Base-by-base conservation (phyloP, 2,113 vertebrate species). In the Choloepus hoffmanni region DNA sequence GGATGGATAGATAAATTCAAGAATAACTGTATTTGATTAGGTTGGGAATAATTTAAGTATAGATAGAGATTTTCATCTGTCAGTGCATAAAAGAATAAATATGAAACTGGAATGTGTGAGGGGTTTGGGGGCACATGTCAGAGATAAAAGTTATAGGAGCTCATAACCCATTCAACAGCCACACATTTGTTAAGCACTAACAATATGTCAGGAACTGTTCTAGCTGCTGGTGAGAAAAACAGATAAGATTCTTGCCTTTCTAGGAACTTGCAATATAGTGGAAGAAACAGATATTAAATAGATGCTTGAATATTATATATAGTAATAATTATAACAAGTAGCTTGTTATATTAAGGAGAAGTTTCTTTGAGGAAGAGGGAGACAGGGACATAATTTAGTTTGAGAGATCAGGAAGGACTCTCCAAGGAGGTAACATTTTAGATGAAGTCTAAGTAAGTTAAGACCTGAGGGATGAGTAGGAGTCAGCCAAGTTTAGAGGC, bases 121-220 rank as follows among this genome's bases (percentile, higher is more conserved):
- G 89, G 94, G 86, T 73, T 85, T 81, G 26, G 92, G 94, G 93
- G 74, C 68, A 97, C 65, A 96, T 96, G 86, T 97, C 96, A 96
- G 89, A 90, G 83, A 97, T 24, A 88, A 96, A 92, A 91, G 26
- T 74, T 79, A 2, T 26, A 93, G 72, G 70, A 67, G 95, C 92
- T 95, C 84, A 89, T 84, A 89, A 73, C 28, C 87, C 95, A 96
- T 95, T 94, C 93, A 90, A 76, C 5, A 53, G 77, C 83, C 84
- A 43, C 45, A 73, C 19, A 1, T 83, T 91, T 83, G 68, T 84
- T 86, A 81, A 33, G 72, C 43, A 65, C 60, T 60, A 88, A 65
- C 63, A 45, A 90, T 19, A 78, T 28, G 6, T 55, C 26, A 16
- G 83, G 70, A 93, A 78, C 50, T 55, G 28, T 73, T 91, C 28